Conservation (phyloP, 2,113 vertebrate species). For the Stictonetta naevosa region DNA sequence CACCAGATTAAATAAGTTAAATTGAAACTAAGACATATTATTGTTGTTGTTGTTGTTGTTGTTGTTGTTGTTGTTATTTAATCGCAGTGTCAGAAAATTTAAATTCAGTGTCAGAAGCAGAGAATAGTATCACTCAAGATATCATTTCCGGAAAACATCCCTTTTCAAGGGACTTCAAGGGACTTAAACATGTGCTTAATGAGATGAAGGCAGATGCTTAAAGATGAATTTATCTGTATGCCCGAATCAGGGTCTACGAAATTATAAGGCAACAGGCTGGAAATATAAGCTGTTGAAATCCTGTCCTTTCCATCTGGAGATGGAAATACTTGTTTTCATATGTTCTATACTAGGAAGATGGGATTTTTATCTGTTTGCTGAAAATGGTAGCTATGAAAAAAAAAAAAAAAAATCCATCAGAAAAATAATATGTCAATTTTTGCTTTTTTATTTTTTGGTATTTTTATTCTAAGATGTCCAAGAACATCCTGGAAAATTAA, state of each 20-base stretch:
- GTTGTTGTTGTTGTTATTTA: background rate
- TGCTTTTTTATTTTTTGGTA: background rate
- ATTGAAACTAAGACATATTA: background rate
- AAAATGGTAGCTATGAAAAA: background rate
- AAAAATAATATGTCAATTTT: background rate
- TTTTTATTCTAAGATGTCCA: background rate
- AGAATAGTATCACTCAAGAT: background rate
- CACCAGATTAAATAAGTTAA: background rate
- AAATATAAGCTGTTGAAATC: background rate
- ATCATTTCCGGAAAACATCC: background rate
- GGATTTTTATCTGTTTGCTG: background rate
- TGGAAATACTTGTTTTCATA: background rate
- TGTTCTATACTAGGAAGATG: background rate
- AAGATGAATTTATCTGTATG: background rate
- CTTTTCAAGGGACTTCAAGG: constrained; percentile 12
- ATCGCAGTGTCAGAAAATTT: too few species aligned
- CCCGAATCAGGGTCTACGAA: background rate
- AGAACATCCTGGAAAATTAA: background rate
- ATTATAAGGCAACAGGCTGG: background rate
- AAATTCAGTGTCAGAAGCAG: background rate
- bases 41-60: too few species aligned
- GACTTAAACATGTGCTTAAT: constrained; percentile 23
- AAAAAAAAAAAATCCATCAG: background rate
- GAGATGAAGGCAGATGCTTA: constrained; percentile 26
- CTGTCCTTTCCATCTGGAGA: background rate